Evolutionary conservation across 2,888 invertebrate species (phyloP).

Genomic region (Temnothorax unifasciatus): DNA sequence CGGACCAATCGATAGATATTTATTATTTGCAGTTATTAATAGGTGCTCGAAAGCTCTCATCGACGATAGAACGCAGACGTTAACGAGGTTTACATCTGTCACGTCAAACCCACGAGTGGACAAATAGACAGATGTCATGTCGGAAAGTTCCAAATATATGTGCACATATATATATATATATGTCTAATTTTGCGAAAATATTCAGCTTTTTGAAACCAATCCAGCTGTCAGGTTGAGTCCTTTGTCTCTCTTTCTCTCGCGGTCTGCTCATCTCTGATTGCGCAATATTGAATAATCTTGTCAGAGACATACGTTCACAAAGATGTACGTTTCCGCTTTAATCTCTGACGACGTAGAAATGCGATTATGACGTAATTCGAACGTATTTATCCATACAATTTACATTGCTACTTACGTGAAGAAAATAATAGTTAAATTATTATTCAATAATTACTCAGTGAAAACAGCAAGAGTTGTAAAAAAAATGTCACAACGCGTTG

Average conservation of each 20-base stretch:
- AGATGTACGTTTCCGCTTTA: background rate
- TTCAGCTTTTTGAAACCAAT: constrained; percentile 55
- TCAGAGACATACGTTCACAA: constrained; percentile 12
- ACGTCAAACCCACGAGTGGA: constrained; percentile 22
- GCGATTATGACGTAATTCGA: background rate
- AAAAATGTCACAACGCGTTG: background rate
- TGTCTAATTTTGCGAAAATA: constrained; percentile 16
- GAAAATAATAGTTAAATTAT: background rate
- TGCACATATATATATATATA: background rate
- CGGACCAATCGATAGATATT: constrained; percentile 10
- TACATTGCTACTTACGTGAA: background rate
- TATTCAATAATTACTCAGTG: background rate
- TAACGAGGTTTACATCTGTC: constrained; percentile 46
- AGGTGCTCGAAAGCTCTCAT: background rate
- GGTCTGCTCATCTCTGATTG: constrained; percentile 11
- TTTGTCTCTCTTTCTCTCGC: constrained; percentile 13
- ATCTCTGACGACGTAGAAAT: background rate
- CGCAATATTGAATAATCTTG: constrained; percentile 46
- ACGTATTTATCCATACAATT: background rate
- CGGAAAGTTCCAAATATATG: constrained; percentile 31
- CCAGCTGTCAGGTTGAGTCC: constrained; percentile 41
- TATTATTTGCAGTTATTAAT: constrained; percentile 40
- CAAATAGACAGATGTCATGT: constrained; percentile 17
- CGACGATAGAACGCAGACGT: constrained; percentile 17
- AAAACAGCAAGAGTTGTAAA: background rate